Percentiles rank a stretch among this genome's conserved stretches.
phyloP scores from a whole-genome alignment of 2,113 vertebrate genomes.

The Ciconia boyciana region DNA sequence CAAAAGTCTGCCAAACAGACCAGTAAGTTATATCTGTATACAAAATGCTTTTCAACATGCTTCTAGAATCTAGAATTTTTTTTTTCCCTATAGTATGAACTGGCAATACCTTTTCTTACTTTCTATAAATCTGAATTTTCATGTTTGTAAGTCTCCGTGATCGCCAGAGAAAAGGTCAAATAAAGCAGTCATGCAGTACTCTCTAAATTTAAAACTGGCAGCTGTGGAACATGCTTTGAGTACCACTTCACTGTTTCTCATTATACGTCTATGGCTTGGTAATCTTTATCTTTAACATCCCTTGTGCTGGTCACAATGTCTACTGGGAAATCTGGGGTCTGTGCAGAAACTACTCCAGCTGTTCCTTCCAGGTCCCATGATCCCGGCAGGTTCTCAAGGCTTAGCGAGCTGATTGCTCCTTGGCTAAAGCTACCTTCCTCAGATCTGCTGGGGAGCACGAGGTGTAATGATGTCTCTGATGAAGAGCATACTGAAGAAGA shows the following conservation, averaged over 20 bases:
- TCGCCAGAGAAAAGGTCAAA: constrained; percentile 35
- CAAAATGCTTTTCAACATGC: constrained; percentile 60
- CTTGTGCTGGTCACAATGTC: constrained; percentile 70
- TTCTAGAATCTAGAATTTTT: constrained; percentile 68
- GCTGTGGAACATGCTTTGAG: not conserved
- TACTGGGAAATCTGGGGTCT: constrained; percentile 61
- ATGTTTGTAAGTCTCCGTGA: not conserved
- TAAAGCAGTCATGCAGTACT: constrained; percentile 52
- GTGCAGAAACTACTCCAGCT: constrained; percentile 3
- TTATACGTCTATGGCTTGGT: constrained; percentile 75
- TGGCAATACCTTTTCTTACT: not conserved
- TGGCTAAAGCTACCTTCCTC: constrained; percentile 74
- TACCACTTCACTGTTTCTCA: not conserved
- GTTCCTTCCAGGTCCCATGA: constrained; percentile 71
- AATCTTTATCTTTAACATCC: constrained; percentile 71
- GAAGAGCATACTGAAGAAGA: constrained; percentile 77
- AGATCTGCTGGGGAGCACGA: constrained; percentile 76
- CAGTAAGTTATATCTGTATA: constrained; percentile 59
- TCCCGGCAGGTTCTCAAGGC: constrained; percentile 78
- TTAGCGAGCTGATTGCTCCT: constrained; percentile 73
- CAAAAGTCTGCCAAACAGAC: constrained; percentile 70
- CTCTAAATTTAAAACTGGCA: constrained; percentile 3
- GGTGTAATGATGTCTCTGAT: constrained; percentile 75
- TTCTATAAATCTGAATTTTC: not conserved
- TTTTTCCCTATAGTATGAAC: constrained; percentile 23